These are phyloP conservation scores for Proisotoma minuta DNA, from an alignment of 2,888 invertebrate genomes.

Conservation along the genomic window DNA sequence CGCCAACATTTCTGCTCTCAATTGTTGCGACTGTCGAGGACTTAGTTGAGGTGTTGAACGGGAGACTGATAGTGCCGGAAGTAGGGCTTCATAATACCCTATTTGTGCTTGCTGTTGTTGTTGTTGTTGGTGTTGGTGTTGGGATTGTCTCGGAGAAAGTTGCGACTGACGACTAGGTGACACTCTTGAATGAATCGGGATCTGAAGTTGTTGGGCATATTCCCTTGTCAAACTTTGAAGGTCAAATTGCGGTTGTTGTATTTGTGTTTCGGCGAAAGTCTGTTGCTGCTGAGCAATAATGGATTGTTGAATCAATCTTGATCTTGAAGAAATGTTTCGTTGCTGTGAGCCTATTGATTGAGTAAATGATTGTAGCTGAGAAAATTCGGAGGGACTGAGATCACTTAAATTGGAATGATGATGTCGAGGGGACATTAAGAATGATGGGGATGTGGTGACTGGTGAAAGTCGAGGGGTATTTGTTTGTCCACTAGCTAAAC, in stretches of 20 bases:
- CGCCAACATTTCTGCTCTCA: background rate
- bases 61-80: background rate
- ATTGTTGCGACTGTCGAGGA: background rate
- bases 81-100: background rate
- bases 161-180: background rate
- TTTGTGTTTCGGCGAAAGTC: background rate
- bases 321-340: background rate
- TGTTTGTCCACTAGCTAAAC: slow-evolving; percentile 7
- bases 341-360: background rate
- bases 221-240: background rate
- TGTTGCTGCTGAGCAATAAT: background rate
- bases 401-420: background rate
- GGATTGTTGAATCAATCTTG: background rate
- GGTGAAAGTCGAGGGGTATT: too few relatives aligned
- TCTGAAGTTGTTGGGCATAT: background rate
- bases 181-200: background rate
- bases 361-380: background rate
- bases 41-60: background rate
- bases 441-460: slow-evolving; percentile 19
- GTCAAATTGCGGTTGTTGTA: background rate
- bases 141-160: background rate
- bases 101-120: background rate
- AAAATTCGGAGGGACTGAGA: background rate
- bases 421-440: slow-evolving; percentile 16
- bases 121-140: too few relatives aligned